Evolutionary conservation across 2,113 vertebrate genomes (phyloP), one percentile per base, ranked within the genome.

Genomic region (Reinhardtius hippoglossoides): DNA sequence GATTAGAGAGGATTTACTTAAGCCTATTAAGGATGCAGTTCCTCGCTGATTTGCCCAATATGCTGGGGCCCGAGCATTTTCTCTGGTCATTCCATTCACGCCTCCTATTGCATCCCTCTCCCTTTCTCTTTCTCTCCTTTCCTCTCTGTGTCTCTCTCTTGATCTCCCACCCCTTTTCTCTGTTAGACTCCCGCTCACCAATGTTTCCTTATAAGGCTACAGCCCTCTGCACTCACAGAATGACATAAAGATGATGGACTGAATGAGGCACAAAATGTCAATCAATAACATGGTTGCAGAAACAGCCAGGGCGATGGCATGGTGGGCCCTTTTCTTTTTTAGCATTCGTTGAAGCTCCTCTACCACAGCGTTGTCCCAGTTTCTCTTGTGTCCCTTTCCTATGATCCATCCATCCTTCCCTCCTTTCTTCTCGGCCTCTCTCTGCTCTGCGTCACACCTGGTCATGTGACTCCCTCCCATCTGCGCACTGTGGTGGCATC

Each of bases 191-290:
- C 44, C 54, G 24, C 77, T 88, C 92, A 87, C 74, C 56, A 88
- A 85, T 78, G 84, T 83, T 83, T 87, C 92, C 92, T 91, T 93
- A 92, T 92, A 92, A 84, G 92, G 92, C 84, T 84, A 60, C 71
- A 86, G 85, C 80, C 75, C 79, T 88, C 76, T 68, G 61, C 85
- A 82, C 86, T 76, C 81, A 62, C 44, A 68, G 78, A 83, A 58
- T 40, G 72, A 87, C 86, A 83, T 70, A 61, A 60, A 86, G 72
- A 73, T 48, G 67, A 83, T 68, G 59, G 68, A 67, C 67, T 71
- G 79, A 84, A 67, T 62, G 81, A 83, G 60, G 27, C 69, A 21
- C 27, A 61, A 77, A 62, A 64, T 81, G 75, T 79, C 69, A 83
- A 74, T 73, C 52, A 37, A 12, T 55, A 46, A 42, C 65, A 1